phyloP scores from a whole-genome alignment of 92 coral and sea anemone species.

The Bergia puertoricense region DNA sequence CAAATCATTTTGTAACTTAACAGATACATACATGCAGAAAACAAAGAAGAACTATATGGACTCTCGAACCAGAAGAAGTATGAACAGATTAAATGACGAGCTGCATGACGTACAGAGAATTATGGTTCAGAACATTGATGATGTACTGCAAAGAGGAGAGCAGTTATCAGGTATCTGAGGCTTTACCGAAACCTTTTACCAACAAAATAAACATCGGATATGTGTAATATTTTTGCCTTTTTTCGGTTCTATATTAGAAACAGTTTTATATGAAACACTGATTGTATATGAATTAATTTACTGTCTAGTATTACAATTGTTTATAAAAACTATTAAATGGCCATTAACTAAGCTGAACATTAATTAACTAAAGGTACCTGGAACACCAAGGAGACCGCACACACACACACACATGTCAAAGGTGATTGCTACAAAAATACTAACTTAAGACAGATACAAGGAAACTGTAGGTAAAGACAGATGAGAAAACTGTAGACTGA shows the following conservation, averaged over 20 bases:
- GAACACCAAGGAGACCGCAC: too few species aligned
- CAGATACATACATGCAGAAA: constrained; percentile 96
- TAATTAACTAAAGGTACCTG: too few species aligned
- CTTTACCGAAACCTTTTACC: neutral
- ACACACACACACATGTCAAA: too few species aligned
- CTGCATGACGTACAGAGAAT: constrained; percentile 97
- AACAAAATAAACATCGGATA: neutral
- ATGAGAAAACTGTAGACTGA: too few species aligned
- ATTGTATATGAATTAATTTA: too few species aligned
- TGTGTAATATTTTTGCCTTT: neutral
- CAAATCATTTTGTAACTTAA: neutral
- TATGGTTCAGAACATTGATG: constrained; percentile 99
- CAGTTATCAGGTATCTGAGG: constrained; percentile 80
- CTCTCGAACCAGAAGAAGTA: constrained; percentile 90
- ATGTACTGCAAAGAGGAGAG: constrained; percentile 97
- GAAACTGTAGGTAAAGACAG: too few species aligned
- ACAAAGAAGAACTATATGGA: constrained; percentile 96
- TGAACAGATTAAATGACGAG: constrained; percentile 96
- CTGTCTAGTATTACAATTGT: too few species aligned
- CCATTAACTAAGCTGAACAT: too few species aligned
- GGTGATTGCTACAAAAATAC: too few species aligned
- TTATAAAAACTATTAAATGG: too few species aligned
- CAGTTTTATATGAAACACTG: neutral
- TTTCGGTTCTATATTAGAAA: neutral
- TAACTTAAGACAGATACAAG: too few species aligned